These are phyloP conservation scores for Myopa testacea DNA, from an alignment of 2,888 invertebrate genomes.

Conservation along the genomic window DNA sequence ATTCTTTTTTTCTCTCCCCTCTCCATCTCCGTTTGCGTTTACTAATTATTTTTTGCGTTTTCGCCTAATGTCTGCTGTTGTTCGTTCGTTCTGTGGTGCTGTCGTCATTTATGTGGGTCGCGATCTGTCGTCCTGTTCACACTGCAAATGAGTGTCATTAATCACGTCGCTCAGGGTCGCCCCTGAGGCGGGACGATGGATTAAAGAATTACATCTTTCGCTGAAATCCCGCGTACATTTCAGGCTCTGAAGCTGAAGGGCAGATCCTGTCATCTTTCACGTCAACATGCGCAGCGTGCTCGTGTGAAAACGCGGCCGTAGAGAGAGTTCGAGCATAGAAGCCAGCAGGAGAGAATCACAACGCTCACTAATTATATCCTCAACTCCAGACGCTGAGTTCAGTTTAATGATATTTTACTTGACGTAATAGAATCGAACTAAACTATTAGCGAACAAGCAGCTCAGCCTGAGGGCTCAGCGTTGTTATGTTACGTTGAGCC, in stretches of 20 bases:
- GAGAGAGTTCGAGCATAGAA: not conserved
- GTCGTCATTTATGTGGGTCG: conserved; percentile 19
- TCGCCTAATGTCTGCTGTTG: conserved; percentile 3
- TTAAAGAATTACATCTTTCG: conserved; percentile 16
- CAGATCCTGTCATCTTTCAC: conserved; percentile 29
- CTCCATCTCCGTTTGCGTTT: not conserved
- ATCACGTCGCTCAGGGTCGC: conserved; percentile 37
- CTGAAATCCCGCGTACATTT: not conserved
- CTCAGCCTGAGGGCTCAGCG: not conserved
- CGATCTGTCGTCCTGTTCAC: not conserved
- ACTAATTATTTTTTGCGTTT: not conserved
- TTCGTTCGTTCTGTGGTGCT: conserved; percentile 11
- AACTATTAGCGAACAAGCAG: not conserved
- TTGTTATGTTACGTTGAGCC: not conserved
- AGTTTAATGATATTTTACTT: too few relatives aligned
- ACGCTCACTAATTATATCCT: not conserved
- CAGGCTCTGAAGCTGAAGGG: conserved; percentile 12
- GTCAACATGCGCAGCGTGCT: conserved; percentile 11
- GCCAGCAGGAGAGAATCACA: not conserved
- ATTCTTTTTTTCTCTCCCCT: not conserved
- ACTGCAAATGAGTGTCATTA: conserved; percentile 43
- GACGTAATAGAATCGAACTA: too few relatives aligned
- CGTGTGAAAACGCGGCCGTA: not conserved
- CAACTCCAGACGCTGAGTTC: not conserved
- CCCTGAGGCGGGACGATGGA: not conserved